A percentile compares a stretch with the other conserved stretches of the same genome.
Evolutionary conservation across 1,140 invertebrate genomes (phyloP).

Genomic region (Drosophila baimaii): DNA sequence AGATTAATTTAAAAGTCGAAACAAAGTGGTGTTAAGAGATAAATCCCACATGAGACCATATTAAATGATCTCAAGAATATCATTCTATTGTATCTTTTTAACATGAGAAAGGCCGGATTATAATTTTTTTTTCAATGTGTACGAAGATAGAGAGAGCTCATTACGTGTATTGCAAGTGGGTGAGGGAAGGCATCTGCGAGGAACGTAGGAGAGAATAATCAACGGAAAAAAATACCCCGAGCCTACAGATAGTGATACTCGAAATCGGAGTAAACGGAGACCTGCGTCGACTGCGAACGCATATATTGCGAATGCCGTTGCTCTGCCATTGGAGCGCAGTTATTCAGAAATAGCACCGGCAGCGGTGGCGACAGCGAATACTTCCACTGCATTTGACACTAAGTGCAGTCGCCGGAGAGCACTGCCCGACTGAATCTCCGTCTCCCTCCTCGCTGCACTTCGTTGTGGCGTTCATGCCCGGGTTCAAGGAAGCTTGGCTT

Average conservation of each 20-base stretch:
- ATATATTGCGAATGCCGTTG: slow-evolving; percentile 72
- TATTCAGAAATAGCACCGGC: slow-evolving; percentile 73
- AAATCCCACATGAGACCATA: too few relatives aligned
- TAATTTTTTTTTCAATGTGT: neutral
- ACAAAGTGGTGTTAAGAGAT: too few relatives aligned
- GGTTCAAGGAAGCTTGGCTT: slow-evolving; percentile 70
- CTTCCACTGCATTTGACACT: slow-evolving; percentile 27
- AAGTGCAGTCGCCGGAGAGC: slow-evolving; percentile 45
- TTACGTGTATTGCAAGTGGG: neutral
- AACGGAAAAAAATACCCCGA: slow-evolving; percentile 18
- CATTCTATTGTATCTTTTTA: too few relatives aligned
- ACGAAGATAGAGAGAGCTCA: neutral
- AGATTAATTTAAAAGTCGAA: too few relatives aligned
- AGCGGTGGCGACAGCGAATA: slow-evolving; percentile 1
- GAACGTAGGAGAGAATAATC: neutral
- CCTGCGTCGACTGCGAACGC: slow-evolving; percentile 64
- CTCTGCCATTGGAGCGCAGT: slow-evolving; percentile 70
- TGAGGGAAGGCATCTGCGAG: neutral
- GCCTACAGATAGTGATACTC: slow-evolving; percentile 45
- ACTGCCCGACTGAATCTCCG: slow-evolving; percentile 18
- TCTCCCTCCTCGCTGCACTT: neutral
- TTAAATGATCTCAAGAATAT: too few relatives aligned
- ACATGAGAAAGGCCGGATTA: too few relatives aligned
- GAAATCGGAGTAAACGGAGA: slow-evolving; percentile 10
- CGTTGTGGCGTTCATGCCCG: slow-evolving; percentile 40